phyloP scores from a whole-genome alignment of 2,888 invertebrate species.

The Mesorhabditis spiculigera region DNA sequence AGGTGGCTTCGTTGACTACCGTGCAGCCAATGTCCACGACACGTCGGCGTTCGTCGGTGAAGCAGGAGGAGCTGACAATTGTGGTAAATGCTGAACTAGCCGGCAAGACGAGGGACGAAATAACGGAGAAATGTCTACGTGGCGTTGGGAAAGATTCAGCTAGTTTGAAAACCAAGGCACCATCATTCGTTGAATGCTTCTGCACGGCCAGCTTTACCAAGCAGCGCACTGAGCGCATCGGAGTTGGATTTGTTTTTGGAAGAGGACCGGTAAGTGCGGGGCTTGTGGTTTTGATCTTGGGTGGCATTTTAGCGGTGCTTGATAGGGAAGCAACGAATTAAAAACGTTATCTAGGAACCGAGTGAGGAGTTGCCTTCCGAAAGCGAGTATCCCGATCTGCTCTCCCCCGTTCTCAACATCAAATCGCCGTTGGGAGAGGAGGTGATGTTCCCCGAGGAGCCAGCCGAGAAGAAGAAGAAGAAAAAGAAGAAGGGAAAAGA shows the following conservation, averaged over 20 bases:
- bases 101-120: neutral
- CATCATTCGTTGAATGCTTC: constrained; percentile 20
- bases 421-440: neutral
- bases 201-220: constrained; percentile 27
- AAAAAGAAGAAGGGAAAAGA: constrained; percentile 25
- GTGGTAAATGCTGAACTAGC: neutral
- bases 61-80: neutral
- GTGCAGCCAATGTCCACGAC: too few species aligned
- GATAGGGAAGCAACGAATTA: neutral
- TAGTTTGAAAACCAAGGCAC: constrained; percentile 14
- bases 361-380: too few species aligned
- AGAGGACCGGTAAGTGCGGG: constrained; percentile 12
- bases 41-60: too few species aligned
- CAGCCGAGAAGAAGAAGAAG: constrained; percentile 23
- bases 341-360: constrained; percentile 5
- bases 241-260: constrained; percentile 38
- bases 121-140: too few species aligned
- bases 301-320: neutral
- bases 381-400: neutral
- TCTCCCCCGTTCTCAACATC: neutral
- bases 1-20: too few species aligned
- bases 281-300: constrained; percentile 9
- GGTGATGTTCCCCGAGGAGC: neutral
- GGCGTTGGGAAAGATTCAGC: too few species aligned
- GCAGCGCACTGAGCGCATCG: constrained; percentile 32